A percentile compares a stretch with the other conserved stretches of the same genome.
These are phyloP conservation scores for Himalopsyche phryganea DNA, from an alignment of 1,140 invertebrate species.

Conservation along the genomic window DNA sequence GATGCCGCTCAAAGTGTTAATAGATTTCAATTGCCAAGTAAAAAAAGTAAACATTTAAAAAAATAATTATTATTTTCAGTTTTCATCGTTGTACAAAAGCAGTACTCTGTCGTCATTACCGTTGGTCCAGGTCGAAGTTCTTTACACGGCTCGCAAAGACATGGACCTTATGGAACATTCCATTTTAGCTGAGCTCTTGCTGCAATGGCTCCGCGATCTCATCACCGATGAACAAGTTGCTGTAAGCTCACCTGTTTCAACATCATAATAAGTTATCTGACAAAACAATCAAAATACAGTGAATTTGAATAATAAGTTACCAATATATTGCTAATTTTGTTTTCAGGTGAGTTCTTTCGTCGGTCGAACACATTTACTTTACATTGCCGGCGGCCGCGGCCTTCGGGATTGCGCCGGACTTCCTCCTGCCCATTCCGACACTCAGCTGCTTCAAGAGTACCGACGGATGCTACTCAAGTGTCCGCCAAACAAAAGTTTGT, in stretches of 20 bases:
- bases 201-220: conserved; percentile 65
- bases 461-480: conserved; percentile 64
- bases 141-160: conserved; percentile 62
- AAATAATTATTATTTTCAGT: conserved; percentile 50
- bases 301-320: no score
- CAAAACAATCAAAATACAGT: no score
- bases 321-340: no score
- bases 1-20: no score
- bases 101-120: conserved; percentile 59
- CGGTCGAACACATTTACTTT: conserved; percentile 72
- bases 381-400: conserved; percentile 69
- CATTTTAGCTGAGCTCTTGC: conserved; percentile 62
- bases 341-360: conserved; percentile 39
- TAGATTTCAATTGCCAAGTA: no score
- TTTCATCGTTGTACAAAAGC: conserved; percentile 56
- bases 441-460: conserved; percentile 78
- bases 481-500: conserved; percentile 39
- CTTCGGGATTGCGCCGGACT: conserved; percentile 77
- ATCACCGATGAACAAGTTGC: conserved; percentile 44
- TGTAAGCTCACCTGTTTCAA: conserved; percentile 26
- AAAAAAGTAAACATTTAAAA: no score
- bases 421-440: conserved; percentile 59
- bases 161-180: conserved; percentile 57
- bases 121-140: conserved; percentile 63
- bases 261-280: no score